Base-by-base conservation (phyloP, 2,113 vertebrate species). In the Eudorcas thomsonii region DNA sequence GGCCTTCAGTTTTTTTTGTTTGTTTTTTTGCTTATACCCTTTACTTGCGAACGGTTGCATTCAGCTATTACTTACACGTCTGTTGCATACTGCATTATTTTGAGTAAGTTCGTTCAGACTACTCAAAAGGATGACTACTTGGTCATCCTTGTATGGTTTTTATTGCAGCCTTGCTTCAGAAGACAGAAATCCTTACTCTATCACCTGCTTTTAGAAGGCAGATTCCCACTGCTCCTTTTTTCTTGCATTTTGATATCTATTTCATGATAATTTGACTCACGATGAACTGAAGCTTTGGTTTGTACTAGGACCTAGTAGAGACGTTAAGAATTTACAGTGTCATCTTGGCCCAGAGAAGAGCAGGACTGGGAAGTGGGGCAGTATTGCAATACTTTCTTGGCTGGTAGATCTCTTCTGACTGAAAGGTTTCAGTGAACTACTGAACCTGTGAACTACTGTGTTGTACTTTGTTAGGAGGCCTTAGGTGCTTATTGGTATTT, bases 161-260 rank as follows among this genome's bases (percentile, higher is more conserved):
- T 43, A 90, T 36, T 62, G 62, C 43, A 94, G 30, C 33, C 62
- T 92, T 43, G 55, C 67, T 92, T 90, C 84, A 95, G 4, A 93
- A 96, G 62, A 64, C 12, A 26, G n/a, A 85, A 89, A 89, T 88
- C 59, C 48, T 94, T 62, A 50, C 11, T 16, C 23, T 9, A 0
- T 96, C 52, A 45, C 33, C 16, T 94, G 84, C 36, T 45, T 89
- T 81, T 77, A 62, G 84, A 80, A 50, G 78, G 67, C 28, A 81
- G 15, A 84, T 85, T 85, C 7, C 33, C 39, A 17, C 25, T 15
- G 12, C 15, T 86, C 25, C 5, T n/a, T 21, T 78, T 92, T 62
- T 30, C 45, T 33, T 55, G 26, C 50, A 0, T 67, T 60, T 1
- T 62, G 10, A 1, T 55, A 26, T 52, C 60, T 82, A 0, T 83